Base-by-base conservation (phyloP, 2,113 vertebrate species). In the Nothobranchius kuhntae region DNA sequence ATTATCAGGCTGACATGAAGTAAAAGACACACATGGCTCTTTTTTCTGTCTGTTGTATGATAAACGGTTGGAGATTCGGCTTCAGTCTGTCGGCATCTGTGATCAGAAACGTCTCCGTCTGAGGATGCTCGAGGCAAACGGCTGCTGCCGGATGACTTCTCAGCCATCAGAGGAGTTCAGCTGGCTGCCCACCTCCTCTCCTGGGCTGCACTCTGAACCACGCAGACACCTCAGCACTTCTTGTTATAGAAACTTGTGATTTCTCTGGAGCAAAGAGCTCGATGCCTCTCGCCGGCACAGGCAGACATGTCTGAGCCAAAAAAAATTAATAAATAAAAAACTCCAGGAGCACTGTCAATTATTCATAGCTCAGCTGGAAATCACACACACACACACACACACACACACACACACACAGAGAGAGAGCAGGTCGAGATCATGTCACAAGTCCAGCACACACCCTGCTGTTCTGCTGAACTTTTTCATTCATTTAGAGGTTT, bases 221-320 rank as follows among this genome's bases (percentile, higher is more conserved):
- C 68, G 42, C 73, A 21, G 52, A 87, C 73, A 73, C 85, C 78
- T 75, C 63, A 54, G 68, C 71, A 76, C 77, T 79, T 77, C 84
- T 71, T 78, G 80, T 85, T 78, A 73, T 79, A 78, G 66, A 66
- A 80, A 83, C 81, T 73, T 81, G 77, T 75, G 84, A 87, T 87
- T 86, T 77, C 79, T 83, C 74, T 66, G 69, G 78, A 74, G 84
- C 30, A 69, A 71, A 15, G 55, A 30, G 65, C 71, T 82, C 62
- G 44, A 36, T 46, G 74, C 61, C 73, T 73, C 69, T 68, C 62
- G 80, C 57, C 65, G 13, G 73, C 68, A 64, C 45, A 81, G 54
- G 71, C 72, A 82, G 73, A 73, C 51, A 58, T 45, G 62, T 59
- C 57, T 57, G 53, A 83, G 77, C 74, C 75, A 65, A 80, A 76